Evolutionary conservation across 2,797 vertebrate genomes (phyloP).

Genomic region (Gadopsis bispinosus): DNA sequence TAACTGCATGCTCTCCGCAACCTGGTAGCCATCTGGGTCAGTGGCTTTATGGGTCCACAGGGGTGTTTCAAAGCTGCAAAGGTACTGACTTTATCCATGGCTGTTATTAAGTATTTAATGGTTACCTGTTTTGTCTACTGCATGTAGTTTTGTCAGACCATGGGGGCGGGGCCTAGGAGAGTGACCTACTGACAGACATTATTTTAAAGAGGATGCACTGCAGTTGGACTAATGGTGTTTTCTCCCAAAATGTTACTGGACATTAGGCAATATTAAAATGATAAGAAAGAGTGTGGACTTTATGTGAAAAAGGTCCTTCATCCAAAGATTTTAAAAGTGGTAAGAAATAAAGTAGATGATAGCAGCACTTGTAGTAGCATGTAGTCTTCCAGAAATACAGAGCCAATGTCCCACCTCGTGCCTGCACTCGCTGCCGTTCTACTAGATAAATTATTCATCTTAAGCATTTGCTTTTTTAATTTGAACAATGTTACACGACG

Average conservation of each 20-base stretch:
- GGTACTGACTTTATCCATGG: constrained; percentile 47
- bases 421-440: background rate
- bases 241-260: constrained; percentile 3
- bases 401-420: no score
- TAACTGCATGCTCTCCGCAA: constrained; percentile 38
- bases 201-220: constrained; percentile 3
- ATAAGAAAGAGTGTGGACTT: constrained; percentile 3
- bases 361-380: background rate
- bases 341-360: background rate
- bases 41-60: constrained; percentile 49
- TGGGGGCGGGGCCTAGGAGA: constrained; percentile 1
- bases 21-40: constrained; percentile 60
- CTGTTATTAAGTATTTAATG: constrained; percentile 58
- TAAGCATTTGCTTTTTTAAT: background rate
- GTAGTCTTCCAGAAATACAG: background rate
- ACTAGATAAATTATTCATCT: background rate
- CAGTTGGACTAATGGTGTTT: constrained; percentile 9
- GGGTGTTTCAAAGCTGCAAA: constrained; percentile 45
- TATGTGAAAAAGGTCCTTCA: background rate
- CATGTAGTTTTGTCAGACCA: constrained; percentile 24
- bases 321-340: background rate
- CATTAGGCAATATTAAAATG: background rate
- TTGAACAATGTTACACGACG: background rate
- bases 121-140: constrained; percentile 48
- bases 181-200: constrained; percentile 21